Percentiles rank a stretch among this genome's conserved stretches.
Evolutionary conservation across 1,140 invertebrate genomes (phyloP).

Genomic region (Nilaparvata lugens): DNA sequence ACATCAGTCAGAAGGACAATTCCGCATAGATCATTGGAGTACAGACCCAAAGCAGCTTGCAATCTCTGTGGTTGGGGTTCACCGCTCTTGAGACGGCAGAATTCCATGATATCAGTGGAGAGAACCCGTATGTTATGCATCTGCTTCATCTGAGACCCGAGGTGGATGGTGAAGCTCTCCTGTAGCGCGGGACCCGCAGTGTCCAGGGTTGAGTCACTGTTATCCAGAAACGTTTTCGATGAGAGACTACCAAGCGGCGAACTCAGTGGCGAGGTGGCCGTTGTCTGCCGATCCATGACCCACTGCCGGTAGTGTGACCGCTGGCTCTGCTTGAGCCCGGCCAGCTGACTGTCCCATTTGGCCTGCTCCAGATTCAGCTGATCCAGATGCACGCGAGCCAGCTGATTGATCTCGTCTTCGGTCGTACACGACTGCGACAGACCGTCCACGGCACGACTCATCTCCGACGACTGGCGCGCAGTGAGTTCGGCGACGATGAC

Average conservation of each 20-base stretch:
- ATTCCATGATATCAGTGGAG: slow-evolving; percentile 74
- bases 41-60: slow-evolving; percentile 87
- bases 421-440: slow-evolving; percentile 48
- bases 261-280: slow-evolving; percentile 49
- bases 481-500: slow-evolving; percentile 39
- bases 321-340: slow-evolving; percentile 61
- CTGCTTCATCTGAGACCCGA: slow-evolving; percentile 95
- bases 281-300: slow-evolving; percentile 45
- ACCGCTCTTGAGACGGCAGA: slow-evolving; percentile 51
- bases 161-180: slow-evolving; percentile 95
- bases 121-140: slow-evolving; percentile 95
- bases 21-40: slow-evolving; percentile 83
- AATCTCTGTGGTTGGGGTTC: slow-evolving; percentile 65
- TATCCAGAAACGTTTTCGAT: not conserved
- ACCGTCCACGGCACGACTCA: slow-evolving; percentile 59
- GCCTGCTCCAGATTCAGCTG: slow-evolving; percentile 64
- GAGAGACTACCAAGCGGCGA: slow-evolving; percentile 3
- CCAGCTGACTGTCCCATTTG: slow-evolving; percentile 40
- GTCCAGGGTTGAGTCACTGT: not conserved
- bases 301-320: slow-evolving; percentile 66
- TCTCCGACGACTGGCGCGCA: slow-evolving; percentile 60
- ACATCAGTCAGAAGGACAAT: slow-evolving; percentile 76
- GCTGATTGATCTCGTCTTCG: slow-evolving; percentile 66
- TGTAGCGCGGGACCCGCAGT: slow-evolving; percentile 43
- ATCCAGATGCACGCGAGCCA: slow-evolving; percentile 67